Percentiles rank a stretch among this genome's conserved stretches.
phyloP scores from a whole-genome alignment of 2,888 invertebrate genomes.

The Epirrhoe tristata region DNA sequence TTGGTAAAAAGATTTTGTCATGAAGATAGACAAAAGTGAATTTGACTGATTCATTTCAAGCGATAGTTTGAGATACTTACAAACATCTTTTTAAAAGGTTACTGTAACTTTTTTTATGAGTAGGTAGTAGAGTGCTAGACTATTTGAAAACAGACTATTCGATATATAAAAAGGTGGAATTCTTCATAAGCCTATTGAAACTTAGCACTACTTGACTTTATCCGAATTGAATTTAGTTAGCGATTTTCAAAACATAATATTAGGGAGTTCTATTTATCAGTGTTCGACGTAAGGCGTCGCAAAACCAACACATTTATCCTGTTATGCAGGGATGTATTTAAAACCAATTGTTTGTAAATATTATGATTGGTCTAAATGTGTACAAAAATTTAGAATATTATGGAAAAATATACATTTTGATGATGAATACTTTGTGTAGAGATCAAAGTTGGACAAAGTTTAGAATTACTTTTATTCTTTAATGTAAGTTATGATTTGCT shows the following conservation, averaged over 20 bases:
- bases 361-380: neutral
- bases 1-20: neutral
- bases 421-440: too few relatives aligned
- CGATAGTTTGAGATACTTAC: neutral
- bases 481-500: too few relatives aligned
- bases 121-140: too few relatives aligned
- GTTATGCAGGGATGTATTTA: constrained; percentile 32
- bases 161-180: too few relatives aligned
- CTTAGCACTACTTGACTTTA: constrained; percentile 55
- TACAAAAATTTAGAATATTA: too few relatives aligned
- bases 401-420: too few relatives aligned
- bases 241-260: constrained; percentile 76
- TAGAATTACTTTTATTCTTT: too few relatives aligned
- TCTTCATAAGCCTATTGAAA: constrained; percentile 58
- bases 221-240: constrained; percentile 75
- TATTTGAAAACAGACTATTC: too few relatives aligned
- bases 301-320: constrained; percentile 75
- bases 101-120: too few relatives aligned
- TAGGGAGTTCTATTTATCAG: constrained; percentile 73
- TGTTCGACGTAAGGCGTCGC: constrained; percentile 64
- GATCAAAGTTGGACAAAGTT: too few relatives aligned
- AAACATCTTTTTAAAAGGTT: too few relatives aligned
- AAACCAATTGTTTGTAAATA: too few relatives aligned
- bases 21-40: neutral
- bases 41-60: neutral